A percentile compares a stretch with the other conserved stretches of the same genome.
Evolutionary conservation across 1,140 invertebrate genomes (phyloP).

Genomic region (Carcinoscorpius rotundicauda): DNA sequence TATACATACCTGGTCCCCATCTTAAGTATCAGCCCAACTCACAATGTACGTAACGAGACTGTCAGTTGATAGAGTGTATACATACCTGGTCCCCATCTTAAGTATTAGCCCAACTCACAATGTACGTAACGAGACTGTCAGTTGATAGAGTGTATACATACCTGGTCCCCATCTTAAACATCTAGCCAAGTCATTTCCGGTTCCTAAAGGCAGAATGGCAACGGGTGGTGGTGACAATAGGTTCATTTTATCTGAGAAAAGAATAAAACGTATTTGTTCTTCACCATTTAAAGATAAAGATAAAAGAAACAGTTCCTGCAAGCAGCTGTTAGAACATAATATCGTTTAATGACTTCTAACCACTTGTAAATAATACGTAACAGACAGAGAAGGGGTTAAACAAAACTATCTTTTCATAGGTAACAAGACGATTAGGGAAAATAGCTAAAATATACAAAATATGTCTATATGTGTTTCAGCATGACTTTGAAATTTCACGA

Average conservation of each 20-base stretch:
- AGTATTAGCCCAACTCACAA: no score
- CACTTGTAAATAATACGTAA: constrained; percentile 2
- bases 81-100: no score
- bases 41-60: no score
- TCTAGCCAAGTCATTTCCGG: constrained; percentile 87
- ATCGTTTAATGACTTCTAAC: constrained; percentile 2
- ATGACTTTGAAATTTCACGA: no score
- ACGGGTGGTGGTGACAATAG: constrained; percentile 74
- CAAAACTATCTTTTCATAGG: no score
- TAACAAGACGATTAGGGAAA: no score
- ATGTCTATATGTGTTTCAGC: no score
- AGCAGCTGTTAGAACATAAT: background rate
- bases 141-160: background rate
- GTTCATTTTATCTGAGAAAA: constrained; percentile 70
- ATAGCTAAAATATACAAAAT: no score
- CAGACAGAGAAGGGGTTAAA: constrained; percentile 2
- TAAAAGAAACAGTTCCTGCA: constrained; percentile 4
- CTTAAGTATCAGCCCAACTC: no score
- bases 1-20: no score
- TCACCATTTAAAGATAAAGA: constrained; percentile 5
- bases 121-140: no score
- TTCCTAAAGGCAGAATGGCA: constrained; percentile 86
- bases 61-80: no score
- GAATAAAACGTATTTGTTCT: constrained; percentile 15
- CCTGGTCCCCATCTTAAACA: constrained; percentile 87